Conservation (phyloP, 92 coral and sea anemone genomes). For the Pocillopora grandis region DNA sequence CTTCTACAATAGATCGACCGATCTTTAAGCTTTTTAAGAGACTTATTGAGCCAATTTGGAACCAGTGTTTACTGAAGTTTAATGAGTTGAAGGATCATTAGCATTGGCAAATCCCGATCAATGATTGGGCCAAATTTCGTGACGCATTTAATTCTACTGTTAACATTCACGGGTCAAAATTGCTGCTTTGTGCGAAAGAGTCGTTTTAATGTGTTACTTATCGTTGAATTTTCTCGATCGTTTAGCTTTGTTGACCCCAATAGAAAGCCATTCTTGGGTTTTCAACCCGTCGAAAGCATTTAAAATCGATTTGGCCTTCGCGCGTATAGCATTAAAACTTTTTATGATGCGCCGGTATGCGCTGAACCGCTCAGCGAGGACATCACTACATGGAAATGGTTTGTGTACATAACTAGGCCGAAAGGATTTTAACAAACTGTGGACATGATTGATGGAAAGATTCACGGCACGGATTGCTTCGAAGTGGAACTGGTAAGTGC, state of each 20-base stretch:
- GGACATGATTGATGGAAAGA: slow-evolving; percentile 58
- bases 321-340: too few relatives aligned
- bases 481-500: slow-evolving; percentile 91
- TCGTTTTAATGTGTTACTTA: slow-evolving; percentile 11
- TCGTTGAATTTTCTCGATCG: background rate
- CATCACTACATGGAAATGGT: background rate
- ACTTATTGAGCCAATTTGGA: background rate
- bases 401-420: slow-evolving; percentile 26
- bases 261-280: background rate
- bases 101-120: background rate
- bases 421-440: background rate
- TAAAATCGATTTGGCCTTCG: too few relatives aligned
- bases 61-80: slow-evolving; percentile 8
- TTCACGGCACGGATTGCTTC: slow-evolving; percentile 89
- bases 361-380: background rate
- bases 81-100: slow-evolving; percentile 9
- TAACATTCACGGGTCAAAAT: slow-evolving; percentile 29
- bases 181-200: slow-evolving; percentile 20
- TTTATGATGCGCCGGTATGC: background rate
- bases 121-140: slow-evolving; percentile 21
- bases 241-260: background rate
- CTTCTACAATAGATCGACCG: slow-evolving; percentile 14
- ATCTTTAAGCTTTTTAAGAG: slow-evolving; percentile 6
- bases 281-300: background rate
- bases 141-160: slow-evolving; percentile 20